Conservation (phyloP, 2,797 vertebrate genomes). For the Nyctalus aviator region DNA sequence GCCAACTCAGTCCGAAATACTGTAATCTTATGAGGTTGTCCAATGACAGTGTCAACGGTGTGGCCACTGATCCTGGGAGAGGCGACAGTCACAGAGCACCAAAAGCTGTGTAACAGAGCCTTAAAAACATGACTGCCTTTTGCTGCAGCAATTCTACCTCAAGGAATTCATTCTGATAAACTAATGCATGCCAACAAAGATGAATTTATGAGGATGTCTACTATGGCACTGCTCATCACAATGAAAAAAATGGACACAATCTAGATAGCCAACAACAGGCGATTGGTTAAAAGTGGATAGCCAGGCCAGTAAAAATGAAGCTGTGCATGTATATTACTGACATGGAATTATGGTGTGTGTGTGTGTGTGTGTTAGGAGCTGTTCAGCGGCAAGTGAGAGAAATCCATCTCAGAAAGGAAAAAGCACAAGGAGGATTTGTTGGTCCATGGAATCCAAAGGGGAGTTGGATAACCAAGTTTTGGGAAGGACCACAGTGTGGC, state of each 20-base stretch:
- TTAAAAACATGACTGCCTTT: background rate
- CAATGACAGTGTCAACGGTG: background rate
- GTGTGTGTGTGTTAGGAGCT: background rate
- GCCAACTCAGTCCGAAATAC: background rate
- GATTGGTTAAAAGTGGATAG: background rate
- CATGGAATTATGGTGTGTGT: too few relatives aligned
- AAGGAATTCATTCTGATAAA: background rate
- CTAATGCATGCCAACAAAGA: background rate
- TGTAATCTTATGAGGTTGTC: background rate
- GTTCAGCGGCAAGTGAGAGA: background rate
- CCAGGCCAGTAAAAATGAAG: background rate
- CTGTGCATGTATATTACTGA: background rate
- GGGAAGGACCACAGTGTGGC: background rate
- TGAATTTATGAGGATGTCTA: background rate
- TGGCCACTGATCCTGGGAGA: background rate
- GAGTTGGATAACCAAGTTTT: background rate
- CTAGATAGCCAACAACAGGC: background rate
- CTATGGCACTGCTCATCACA: background rate
- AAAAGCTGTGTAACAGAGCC: background rate
- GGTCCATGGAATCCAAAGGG: background rate
- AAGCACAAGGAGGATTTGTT: background rate
- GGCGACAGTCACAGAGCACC: background rate
- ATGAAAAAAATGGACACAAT: background rate
- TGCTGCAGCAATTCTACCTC: background rate
- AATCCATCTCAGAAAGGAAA: conserved; percentile 3